phyloP scores from a whole-genome alignment of 1,140 invertebrate genomes.

The Pseudomyrmex concolor region DNA sequence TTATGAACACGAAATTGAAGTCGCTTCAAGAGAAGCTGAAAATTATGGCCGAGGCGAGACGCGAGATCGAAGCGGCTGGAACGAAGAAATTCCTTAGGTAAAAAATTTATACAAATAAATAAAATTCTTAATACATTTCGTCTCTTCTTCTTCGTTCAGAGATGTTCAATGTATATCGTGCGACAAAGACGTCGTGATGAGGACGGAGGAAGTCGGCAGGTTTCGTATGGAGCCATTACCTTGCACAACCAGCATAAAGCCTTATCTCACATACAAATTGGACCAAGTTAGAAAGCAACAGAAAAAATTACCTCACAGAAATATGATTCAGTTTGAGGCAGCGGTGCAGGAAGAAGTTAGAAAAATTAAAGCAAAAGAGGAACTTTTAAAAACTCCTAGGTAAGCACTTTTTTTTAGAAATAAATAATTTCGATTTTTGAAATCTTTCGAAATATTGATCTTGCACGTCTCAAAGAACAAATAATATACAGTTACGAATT shows the following conservation, averaged over 20 bases:
- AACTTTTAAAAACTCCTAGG: slow-evolving; percentile 65
- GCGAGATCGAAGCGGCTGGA: slow-evolving; percentile 89
- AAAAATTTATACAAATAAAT: neutral
- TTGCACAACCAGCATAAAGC: slow-evolving; percentile 85
- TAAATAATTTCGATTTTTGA: neutral
- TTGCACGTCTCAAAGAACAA: neutral
- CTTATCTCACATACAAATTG: slow-evolving; percentile 89
- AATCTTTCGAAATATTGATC: neutral
- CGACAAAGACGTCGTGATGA: slow-evolving; percentile 89
- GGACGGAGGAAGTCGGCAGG: slow-evolving; percentile 85
- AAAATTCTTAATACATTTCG: neutral
- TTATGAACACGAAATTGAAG: slow-evolving; percentile 87
- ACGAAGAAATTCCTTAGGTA: slow-evolving; percentile 88
- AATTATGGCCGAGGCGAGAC: slow-evolving; percentile 84
- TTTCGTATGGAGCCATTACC: slow-evolving; percentile 84
- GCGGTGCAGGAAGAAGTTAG: slow-evolving; percentile 72
- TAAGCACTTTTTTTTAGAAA: slow-evolving; percentile 18
- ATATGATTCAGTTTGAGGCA: slow-evolving; percentile 81
- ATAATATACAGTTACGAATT: neutral
- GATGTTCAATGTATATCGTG: slow-evolving; percentile 91
- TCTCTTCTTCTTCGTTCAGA: slow-evolving; percentile 77
- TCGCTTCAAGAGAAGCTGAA: slow-evolving; percentile 88
- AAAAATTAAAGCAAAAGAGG: slow-evolving; percentile 60
- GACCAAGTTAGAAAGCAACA: slow-evolving; percentile 87
- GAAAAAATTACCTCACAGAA: slow-evolving; percentile 79